Conservation (phyloP, 2,888 invertebrate species). For the Sinodicranocentrus sp. region DNA sequence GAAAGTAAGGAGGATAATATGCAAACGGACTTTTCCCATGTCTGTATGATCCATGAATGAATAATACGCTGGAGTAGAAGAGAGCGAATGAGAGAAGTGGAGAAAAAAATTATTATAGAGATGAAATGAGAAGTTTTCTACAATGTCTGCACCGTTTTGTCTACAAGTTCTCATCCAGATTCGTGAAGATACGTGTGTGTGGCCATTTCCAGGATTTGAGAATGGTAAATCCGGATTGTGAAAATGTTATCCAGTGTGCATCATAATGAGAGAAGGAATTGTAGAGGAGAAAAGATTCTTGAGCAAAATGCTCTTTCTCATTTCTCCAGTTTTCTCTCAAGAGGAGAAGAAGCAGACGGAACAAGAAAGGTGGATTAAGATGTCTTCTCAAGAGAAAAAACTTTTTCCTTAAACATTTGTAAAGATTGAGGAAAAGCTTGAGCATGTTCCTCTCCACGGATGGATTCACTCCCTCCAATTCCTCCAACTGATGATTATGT, state of each 20-base stretch:
- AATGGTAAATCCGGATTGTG: constrained; percentile 18
- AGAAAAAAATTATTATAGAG: too few species aligned
- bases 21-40: not conserved
- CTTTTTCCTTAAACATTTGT: constrained; percentile 53
- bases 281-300: not conserved
- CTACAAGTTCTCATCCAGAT: not conserved
- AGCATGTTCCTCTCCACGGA: constrained; percentile 23
- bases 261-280: constrained; percentile 23
- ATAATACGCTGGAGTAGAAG: too few species aligned
- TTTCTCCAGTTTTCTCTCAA: not conserved
- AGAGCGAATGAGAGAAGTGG: too few species aligned
- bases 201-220: constrained; percentile 1
- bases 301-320: not conserved
- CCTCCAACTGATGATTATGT: constrained; percentile 39
- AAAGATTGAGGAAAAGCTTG: constrained; percentile 23
- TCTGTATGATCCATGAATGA: too few species aligned
- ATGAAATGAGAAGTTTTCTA: too few species aligned
- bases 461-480: constrained; percentile 47
- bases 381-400: constrained; percentile 54
- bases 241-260: constrained; percentile 14
- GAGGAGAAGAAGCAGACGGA: constrained; percentile 6
- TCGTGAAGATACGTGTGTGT: not conserved
- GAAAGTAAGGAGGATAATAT: too few species aligned
- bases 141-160: too few species aligned
- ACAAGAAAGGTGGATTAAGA: constrained; percentile 66